Conservation (phyloP, 2,113 vertebrate species). For the Empidonax traillii region DNA sequence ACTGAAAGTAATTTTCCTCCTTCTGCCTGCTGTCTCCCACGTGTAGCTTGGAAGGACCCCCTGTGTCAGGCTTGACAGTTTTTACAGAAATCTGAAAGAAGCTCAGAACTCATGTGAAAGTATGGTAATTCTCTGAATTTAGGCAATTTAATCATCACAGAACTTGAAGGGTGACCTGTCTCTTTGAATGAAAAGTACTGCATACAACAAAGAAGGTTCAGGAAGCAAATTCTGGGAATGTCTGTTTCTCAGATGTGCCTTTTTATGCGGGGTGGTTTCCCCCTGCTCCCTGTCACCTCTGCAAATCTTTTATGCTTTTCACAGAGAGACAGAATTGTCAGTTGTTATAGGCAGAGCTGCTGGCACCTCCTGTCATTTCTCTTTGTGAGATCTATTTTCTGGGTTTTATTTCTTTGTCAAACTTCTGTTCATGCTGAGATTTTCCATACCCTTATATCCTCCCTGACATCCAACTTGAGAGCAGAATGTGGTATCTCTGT, state of each 20-base stretch:
- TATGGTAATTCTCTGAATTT: conserved; percentile 19
- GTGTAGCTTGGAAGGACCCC: not conserved
- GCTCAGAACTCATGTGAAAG: not conserved
- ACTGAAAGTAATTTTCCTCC: not conserved
- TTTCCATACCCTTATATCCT: not conserved
- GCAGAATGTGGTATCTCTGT: not conserved
- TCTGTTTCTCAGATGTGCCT: not conserved
- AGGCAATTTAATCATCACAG: conserved; percentile 17
- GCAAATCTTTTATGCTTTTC: not conserved
- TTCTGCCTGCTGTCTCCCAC: not conserved
- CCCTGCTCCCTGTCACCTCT: not conserved
- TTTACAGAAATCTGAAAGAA: not conserved
- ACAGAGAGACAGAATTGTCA: not conserved
- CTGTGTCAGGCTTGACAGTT: not conserved
- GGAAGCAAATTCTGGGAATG: not conserved
- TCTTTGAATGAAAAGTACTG: not conserved
- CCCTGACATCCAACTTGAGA: not conserved
- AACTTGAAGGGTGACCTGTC: conserved; percentile 11
- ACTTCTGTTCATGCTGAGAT: not conserved
- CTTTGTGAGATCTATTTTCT: not conserved
- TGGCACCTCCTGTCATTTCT: not conserved
- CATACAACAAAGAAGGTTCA: not conserved
- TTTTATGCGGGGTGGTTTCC: not conserved
- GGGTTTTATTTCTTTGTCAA: not conserved
- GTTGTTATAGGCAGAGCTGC: not conserved